Percentiles rank a stretch among this genome's conserved stretches.
phyloP scores from a whole-genome alignment of 2,113 vertebrate species.

The Otus sunia region DNA sequence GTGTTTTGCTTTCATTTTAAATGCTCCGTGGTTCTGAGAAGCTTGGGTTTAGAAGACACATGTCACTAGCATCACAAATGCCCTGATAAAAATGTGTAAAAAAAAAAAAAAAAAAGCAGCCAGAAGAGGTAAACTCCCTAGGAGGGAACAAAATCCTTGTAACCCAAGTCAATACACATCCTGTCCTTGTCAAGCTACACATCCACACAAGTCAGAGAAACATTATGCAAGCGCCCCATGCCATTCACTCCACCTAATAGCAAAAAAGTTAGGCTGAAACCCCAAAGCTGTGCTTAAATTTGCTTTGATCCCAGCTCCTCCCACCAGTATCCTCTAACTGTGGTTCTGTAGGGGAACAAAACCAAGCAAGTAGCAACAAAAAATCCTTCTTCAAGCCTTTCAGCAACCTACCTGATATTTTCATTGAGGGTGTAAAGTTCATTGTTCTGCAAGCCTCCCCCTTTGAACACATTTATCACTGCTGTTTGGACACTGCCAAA shows the following conservation, averaged over 20 bases:
- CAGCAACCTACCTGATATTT: constrained; percentile 85
- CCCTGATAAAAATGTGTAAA: neutral
- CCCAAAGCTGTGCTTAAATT: neutral
- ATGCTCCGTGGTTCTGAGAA: neutral
- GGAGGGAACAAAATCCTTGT: neutral
- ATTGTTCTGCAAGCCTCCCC: constrained; percentile 85
- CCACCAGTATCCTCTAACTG: neutral
- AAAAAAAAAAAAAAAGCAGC: neutral
- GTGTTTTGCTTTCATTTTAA: neutral
- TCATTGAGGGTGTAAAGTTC: constrained; percentile 92
- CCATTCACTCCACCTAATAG: neutral
- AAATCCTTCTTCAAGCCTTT: neutral
- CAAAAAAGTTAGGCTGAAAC: neutral
- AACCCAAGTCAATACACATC: neutral
- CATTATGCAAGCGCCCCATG: neutral
- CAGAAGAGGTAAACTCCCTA: neutral
- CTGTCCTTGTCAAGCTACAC: neutral
- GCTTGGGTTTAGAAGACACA: neutral
- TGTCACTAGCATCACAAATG: neutral
- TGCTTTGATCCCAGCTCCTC: neutral
- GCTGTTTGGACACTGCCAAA: constrained; percentile 88
- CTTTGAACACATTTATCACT: constrained; percentile 94
- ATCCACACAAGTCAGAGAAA: neutral
- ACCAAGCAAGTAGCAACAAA: neutral
- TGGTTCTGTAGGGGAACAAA: neutral